These are phyloP conservation scores for Mythimna impura DNA, from an alignment of 2,888 invertebrate species.

Conservation along the genomic window DNA sequence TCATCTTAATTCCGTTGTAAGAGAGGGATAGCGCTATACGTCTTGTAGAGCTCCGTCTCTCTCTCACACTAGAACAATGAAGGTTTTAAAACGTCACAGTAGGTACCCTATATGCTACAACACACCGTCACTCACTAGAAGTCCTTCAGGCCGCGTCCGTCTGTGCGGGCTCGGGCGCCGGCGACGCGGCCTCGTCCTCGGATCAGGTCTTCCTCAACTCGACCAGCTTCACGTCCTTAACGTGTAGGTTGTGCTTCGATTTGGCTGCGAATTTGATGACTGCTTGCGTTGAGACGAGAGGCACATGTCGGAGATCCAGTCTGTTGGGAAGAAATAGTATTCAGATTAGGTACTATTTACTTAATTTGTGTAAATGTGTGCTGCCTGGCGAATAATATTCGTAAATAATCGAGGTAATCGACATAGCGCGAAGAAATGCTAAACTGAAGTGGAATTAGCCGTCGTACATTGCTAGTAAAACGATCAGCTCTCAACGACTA, in stretches of 20 bases:
- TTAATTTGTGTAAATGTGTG: not conserved
- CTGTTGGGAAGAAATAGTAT: slow-evolving; percentile 75
- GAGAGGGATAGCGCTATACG: too few relatives aligned
- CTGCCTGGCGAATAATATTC: not conserved
- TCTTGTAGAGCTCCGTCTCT: too few relatives aligned
- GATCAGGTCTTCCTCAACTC: slow-evolving; percentile 90
- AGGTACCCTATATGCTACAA: slow-evolving; percentile 62
- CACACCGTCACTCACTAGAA: slow-evolving; percentile 69
- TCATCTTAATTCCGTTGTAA: too few relatives aligned
- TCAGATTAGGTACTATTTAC: not conserved
- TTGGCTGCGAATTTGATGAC: slow-evolving; percentile 96
- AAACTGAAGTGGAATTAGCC: not conserved
- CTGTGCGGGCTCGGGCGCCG: slow-evolving; percentile 30
- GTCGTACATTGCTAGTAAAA: too few relatives aligned
- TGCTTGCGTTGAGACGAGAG: slow-evolving; percentile 95
- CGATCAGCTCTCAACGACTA: too few relatives aligned
- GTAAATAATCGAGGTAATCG: not conserved
- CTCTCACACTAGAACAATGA: too few relatives aligned
- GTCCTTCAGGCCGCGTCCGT: slow-evolving; percentile 54
- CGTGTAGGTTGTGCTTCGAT: slow-evolving; percentile 94
- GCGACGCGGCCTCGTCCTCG: slow-evolving; percentile 58
- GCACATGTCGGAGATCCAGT: slow-evolving; percentile 94
- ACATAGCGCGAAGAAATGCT: too few relatives aligned
- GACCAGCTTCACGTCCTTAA: slow-evolving; percentile 94
- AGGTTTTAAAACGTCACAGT: too few relatives aligned